A percentile compares a stretch with the other conserved stretches of the same genome.
phyloP scores from a whole-genome alignment of 2,888 invertebrate species.

The Pachliopta kotzebuea region DNA sequence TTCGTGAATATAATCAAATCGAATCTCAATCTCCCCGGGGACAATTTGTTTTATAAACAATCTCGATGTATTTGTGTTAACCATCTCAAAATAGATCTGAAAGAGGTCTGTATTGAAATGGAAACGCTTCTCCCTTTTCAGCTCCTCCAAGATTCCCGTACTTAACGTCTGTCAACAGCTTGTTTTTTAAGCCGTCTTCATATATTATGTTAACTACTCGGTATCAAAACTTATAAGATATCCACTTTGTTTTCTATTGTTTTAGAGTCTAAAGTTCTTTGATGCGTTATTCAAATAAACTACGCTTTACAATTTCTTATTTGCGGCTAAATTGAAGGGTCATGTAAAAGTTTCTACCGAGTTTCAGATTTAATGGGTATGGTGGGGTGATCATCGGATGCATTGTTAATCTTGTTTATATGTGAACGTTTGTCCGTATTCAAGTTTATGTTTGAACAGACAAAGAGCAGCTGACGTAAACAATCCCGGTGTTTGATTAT shows the following conservation, averaged over 20 bases:
- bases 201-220: slow-evolving; percentile 65
- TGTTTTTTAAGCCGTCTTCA: slow-evolving; percentile 60
- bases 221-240: background rate
- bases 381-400: background rate
- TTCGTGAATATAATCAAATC: background rate
- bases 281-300: background rate
- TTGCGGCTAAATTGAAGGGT: slow-evolving; percentile 8
- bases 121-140: slow-evolving; percentile 13
- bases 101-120: slow-evolving; percentile 11
- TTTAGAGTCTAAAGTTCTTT: slow-evolving; percentile 17
- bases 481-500: slow-evolving; percentile 21
- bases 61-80: background rate
- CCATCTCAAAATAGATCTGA: slow-evolving; percentile 20
- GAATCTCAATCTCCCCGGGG: slow-evolving; percentile 1
- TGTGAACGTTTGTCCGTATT: slow-evolving; percentile 11
- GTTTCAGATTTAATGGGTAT: background rate
- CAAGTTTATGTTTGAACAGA: slow-evolving; percentile 18
- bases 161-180: slow-evolving; percentile 64
- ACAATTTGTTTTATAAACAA: slow-evolving; percentile 18
- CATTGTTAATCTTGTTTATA: slow-evolving; percentile 15
- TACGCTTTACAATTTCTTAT: slow-evolving; percentile 10
- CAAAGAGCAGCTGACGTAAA: slow-evolving; percentile 25
- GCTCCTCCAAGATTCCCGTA: slow-evolving; percentile 34
- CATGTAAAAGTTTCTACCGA: slow-evolving; percentile 1
- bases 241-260: slow-evolving; percentile 12